These are phyloP conservation scores for Mallotus villosus DNA, from an alignment of 2,797 vertebrate species.

Conservation along the genomic window DNA sequence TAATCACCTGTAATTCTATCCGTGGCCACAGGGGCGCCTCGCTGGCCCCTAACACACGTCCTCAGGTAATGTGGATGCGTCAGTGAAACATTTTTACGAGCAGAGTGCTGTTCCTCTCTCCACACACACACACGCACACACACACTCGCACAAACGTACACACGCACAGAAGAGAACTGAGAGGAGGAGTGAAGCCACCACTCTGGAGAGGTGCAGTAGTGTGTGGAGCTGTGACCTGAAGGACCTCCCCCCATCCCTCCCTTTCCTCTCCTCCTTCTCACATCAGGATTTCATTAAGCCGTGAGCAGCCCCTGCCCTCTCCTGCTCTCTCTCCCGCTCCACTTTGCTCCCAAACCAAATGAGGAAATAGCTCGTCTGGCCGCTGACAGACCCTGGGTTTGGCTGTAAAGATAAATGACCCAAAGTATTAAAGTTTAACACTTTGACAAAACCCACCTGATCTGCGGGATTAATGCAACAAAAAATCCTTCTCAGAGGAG, in stretches of 20 bases:
- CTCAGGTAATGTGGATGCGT: constrained; percentile 58
- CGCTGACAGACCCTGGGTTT: constrained; percentile 80
- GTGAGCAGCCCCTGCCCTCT: constrained; percentile 47
- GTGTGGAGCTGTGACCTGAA: constrained; percentile 56
- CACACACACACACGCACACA: constrained; percentile 24
- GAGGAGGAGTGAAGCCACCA: constrained; percentile 57
- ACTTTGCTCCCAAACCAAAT: constrained; percentile 75
- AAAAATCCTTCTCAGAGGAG: constrained; percentile 67
- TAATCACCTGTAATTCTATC: constrained; percentile 78
- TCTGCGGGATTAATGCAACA: constrained; percentile 78
- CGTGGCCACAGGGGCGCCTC: constrained; percentile 68
- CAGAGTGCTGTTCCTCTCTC: constrained; percentile 23
- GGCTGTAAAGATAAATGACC: constrained; percentile 84
- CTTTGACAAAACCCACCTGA: constrained; percentile 86
- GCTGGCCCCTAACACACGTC: constrained; percentile 41
- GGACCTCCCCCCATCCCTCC: constrained; percentile 29
- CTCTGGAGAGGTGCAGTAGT: constrained; percentile 55
- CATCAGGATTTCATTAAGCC: constrained; percentile 75
- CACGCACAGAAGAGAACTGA: constrained; percentile 36
- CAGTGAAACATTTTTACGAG: constrained; percentile 42
- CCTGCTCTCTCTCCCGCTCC: constrained; percentile 59
- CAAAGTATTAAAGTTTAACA: constrained; percentile 82
- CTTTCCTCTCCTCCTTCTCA: constrained; percentile 52
- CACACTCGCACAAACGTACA: constrained; percentile 25
- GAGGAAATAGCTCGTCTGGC: constrained; percentile 88